A percentile compares a stretch with the other conserved stretches of the same genome.
Evolutionary conservation across 2,888 invertebrate genomes (phyloP).

Genomic region (Timandra comae): DNA sequence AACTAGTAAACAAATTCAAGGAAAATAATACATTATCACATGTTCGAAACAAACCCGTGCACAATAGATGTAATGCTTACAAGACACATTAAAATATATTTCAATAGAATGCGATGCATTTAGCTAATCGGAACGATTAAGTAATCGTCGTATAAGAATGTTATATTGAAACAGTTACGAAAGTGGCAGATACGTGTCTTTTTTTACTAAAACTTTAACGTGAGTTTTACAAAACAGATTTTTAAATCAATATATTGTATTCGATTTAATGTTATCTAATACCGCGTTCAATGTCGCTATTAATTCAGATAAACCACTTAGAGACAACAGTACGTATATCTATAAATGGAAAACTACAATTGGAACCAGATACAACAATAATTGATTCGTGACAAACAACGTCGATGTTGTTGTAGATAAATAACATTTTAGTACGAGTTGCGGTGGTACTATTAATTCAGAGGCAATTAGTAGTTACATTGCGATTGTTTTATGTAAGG

Average conservation of each 20-base stretch:
- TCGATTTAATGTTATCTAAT: background rate
- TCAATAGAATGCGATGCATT: conserved; percentile 5
- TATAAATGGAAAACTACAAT: conserved; percentile 14
- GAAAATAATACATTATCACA: conserved; percentile 16
- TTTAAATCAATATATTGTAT: no score
- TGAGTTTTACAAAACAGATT: background rate
- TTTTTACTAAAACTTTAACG: conserved; percentile 19
- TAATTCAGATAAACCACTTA: conserved; percentile 13
- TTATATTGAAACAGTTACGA: conserved; percentile 28
- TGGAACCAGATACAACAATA: conserved; percentile 8
- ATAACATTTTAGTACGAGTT: background rate
- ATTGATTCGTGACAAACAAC: conserved; percentile 10
- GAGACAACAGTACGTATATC: conserved; percentile 6
- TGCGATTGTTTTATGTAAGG: conserved; percentile 5
- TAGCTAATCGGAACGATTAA: conserved; percentile 19
- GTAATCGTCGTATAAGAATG: conserved; percentile 21
- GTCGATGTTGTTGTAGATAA: conserved; percentile 2
- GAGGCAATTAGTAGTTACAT: conserved; percentile 17
- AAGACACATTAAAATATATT: background rate
- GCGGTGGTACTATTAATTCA: conserved; percentile 11
- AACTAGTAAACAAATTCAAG: conserved; percentile 17
- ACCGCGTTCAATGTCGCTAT: conserved; percentile 6
- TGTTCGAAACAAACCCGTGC: conserved; percentile 5
- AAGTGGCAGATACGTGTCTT: conserved; percentile 30
- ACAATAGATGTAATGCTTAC: no score